Conservation (phyloP, 2,888 invertebrate genomes). For the Temnothorax ravouxi region DNA sequence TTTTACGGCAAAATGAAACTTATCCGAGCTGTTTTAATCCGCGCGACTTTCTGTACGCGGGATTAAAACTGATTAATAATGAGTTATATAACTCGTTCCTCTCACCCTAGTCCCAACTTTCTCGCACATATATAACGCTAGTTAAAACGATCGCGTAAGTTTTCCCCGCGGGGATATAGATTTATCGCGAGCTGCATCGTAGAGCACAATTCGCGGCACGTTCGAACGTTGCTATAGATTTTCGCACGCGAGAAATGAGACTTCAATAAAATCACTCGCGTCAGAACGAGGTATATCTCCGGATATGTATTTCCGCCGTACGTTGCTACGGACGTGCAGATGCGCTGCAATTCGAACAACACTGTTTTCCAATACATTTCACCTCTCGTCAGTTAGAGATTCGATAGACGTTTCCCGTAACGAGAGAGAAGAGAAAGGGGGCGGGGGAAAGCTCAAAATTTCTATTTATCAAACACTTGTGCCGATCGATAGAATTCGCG, state of each 20-base stretch:
- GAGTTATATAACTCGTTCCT: background rate
- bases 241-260: slow-evolving; percentile 17
- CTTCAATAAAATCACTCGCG: slow-evolving; percentile 43
- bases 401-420: slow-evolving; percentile 14
- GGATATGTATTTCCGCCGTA: slow-evolving; percentile 29
- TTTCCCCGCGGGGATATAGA: background rate
- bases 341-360: slow-evolving; percentile 34
- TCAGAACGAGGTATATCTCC: slow-evolving; percentile 17
- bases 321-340: slow-evolving; percentile 3
- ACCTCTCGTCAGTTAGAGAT: slow-evolving; percentile 37
- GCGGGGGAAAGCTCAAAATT: slow-evolving; percentile 15
- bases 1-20: background rate
- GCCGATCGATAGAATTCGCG: background rate
- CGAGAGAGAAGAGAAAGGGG: background rate
- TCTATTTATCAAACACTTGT: background rate
- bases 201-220: slow-evolving; percentile 6
- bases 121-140: background rate
- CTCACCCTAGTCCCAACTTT: background rate
- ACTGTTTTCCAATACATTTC: slow-evolving; percentile 42
- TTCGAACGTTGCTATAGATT: slow-evolving; percentile 20
- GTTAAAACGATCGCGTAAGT: background rate
- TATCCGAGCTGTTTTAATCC: background rate
- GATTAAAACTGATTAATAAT: slow-evolving; percentile 19
- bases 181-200: no score
- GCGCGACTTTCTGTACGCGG: background rate